Base-by-base conservation (phyloP, 1,140 invertebrate genomes). In the Dolichoris vasculosae region DNA sequence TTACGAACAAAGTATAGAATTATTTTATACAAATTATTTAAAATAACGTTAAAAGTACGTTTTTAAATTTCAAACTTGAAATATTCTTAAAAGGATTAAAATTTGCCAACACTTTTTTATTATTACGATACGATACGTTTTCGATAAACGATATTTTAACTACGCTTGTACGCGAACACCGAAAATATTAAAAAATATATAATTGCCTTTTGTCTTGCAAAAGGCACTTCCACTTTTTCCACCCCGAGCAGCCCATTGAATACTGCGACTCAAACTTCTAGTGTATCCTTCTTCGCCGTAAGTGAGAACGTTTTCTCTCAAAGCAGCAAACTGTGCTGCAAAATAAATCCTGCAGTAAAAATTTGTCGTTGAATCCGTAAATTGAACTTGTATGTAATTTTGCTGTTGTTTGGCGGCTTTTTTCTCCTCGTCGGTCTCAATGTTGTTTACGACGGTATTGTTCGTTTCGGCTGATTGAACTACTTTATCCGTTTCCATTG, bases 211-310 rank as follows among this genome's bases (percentile, higher is more conserved):
- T 30, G 98, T 99, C 94, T 99, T 99, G 90, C 97, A 97, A 93
- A 99, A 99, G 20, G 96, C 95, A 40, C 98, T 99, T 1, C 99
- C 98, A 20, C 98, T 99, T 93, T 99, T 99, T 23, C 99, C 99
- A 67, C 98, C 99, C 84, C 96, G 94, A 0, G 99, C 98, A 43
- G 97, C 96, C 99, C 99, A 99, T 55, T 96, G 96, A 35, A 97
- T 95, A 91, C 98, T 99, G 81, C 97, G 94, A 55, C 97, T 96
- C 51, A 99, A 93, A 40, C 98, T 99, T 13, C 98, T 94, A 1
- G 97, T 95, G 88, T 96, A 97, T 0, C 95, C 94, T 38, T 96
- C 96, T 88, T 97, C 96, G 1, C 96, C 96, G 63, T 93, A 94
- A n/a, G 95, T 95, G 82, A 97, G 94, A 46, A 97, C 94, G 26